These are phyloP conservation scores for Thamnaconus septentrionalis DNA, from an alignment of 2,113 vertebrate genomes.

Conservation along the genomic window DNA sequence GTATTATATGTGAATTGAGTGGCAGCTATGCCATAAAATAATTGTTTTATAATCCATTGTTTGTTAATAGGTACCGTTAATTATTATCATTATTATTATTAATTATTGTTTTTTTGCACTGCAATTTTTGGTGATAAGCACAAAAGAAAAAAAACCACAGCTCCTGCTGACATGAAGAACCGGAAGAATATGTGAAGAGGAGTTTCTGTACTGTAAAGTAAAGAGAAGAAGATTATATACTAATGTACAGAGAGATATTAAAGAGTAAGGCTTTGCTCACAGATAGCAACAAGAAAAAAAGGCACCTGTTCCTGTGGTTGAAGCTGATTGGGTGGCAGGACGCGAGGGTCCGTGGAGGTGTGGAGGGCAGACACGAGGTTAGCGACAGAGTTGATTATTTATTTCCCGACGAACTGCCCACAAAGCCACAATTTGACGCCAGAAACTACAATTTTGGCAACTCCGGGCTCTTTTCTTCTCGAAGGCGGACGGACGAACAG, in stretches of 20 bases:
- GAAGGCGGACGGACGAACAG: not conserved
- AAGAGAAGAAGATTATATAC: slow-evolving; percentile 80
- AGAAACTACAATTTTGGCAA: slow-evolving; percentile 5
- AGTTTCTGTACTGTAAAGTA: slow-evolving; percentile 93
- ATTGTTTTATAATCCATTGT: slow-evolving; percentile 92
- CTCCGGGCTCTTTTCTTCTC: slow-evolving; percentile 17
- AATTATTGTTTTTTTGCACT: slow-evolving; percentile 99
- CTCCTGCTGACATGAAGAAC: slow-evolving; percentile 98
- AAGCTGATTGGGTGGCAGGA: slow-evolving; percentile 43
- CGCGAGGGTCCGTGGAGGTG: slow-evolving; percentile 24
- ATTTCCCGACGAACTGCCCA: slow-evolving; percentile 28
- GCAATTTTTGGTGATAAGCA: slow-evolving; percentile 99
- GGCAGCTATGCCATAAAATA: slow-evolving; percentile 98
- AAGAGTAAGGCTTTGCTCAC: slow-evolving; percentile 63
- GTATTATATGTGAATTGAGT: slow-evolving; percentile 99
- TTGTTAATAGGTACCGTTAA: slow-evolving; percentile 79
- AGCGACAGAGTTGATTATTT: slow-evolving; percentile 26
- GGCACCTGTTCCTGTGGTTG: slow-evolving; percentile 38
- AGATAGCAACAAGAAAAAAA: slow-evolving; percentile 45
- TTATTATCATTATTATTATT: slow-evolving; percentile 68
- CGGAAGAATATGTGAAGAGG: slow-evolving; percentile 91
- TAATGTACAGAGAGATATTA: slow-evolving; percentile 83
- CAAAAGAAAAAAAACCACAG: slow-evolving; percentile 85
- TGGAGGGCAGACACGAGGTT: slow-evolving; percentile 40
- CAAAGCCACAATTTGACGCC: slow-evolving; percentile 11